These are phyloP conservation scores for Taurulus bubalis DNA, from an alignment of 2,113 vertebrate species.

Conservation along the genomic window DNA sequence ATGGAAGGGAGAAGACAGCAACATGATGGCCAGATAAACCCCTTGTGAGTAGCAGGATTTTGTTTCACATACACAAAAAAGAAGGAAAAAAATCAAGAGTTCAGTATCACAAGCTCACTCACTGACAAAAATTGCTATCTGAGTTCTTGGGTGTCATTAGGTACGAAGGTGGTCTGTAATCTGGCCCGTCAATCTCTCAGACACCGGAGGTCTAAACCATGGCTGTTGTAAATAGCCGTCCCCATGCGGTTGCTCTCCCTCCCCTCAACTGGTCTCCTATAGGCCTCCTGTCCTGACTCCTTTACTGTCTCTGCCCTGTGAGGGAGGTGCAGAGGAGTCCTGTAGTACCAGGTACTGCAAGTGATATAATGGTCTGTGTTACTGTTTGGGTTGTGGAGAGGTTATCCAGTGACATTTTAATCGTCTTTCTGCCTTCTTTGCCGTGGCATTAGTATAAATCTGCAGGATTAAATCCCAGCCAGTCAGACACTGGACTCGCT, in stretches of 20 bases:
- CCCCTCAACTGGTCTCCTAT: neutral
- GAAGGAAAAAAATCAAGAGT: neutral
- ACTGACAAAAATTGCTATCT: neutral
- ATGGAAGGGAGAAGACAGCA: neutral
- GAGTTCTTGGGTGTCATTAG: neutral
- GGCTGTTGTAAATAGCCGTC: slow-evolving; percentile 29
- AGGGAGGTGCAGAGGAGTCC: slow-evolving; percentile 61
- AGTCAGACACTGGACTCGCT: slow-evolving; percentile 68
- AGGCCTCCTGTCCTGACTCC: slow-evolving; percentile 35
- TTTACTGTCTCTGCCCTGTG: slow-evolving; percentile 29
- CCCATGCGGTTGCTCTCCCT: slow-evolving; percentile 16
- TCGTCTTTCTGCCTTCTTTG: slow-evolving; percentile 81
- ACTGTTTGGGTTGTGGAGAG: slow-evolving; percentile 80
- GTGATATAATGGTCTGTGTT: slow-evolving; percentile 73
- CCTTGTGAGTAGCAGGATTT: neutral
- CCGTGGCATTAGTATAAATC: slow-evolving; percentile 77
- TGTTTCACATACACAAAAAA: neutral
- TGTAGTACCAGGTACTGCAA: slow-evolving; percentile 71
- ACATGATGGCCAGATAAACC: slow-evolving; percentile 12
- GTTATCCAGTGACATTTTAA: slow-evolving; percentile 85
- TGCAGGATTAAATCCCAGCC: slow-evolving; percentile 75
- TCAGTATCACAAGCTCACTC: neutral
- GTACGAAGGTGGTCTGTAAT: slow-evolving; percentile 25
- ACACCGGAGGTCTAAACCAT: slow-evolving; percentile 56
- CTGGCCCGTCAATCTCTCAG: slow-evolving; percentile 62